Evolutionary conservation across 2,797 vertebrate species (phyloP).

Genomic region (Aldrovandia affinis): DNA sequence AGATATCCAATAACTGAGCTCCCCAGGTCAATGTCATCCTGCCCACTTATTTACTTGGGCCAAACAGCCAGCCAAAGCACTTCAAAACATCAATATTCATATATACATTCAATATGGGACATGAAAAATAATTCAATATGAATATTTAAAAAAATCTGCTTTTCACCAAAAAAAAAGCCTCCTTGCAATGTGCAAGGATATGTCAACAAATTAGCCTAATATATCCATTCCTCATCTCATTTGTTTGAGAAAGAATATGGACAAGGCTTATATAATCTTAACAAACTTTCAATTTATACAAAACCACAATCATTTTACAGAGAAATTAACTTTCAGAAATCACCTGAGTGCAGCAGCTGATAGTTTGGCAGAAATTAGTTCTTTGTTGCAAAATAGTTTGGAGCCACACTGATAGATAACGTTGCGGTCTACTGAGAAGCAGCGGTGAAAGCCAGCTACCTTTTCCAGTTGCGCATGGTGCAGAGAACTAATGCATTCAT

Average conservation of each 20-base stretch:
- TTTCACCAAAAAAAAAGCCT: too few species aligned
- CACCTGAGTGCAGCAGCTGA: background rate
- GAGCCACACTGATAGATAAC: background rate
- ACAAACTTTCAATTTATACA: background rate
- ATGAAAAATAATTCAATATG: too few species aligned
- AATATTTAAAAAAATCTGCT: too few species aligned
- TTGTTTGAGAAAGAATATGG: background rate
- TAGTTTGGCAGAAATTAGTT: background rate
- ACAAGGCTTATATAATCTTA: background rate
- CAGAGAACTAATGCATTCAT: background rate
- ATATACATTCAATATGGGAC: background rate
- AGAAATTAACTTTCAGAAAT: background rate
- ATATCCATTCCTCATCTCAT: background rate
- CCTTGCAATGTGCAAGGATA: background rate
- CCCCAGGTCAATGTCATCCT: background rate
- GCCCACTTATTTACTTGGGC: background rate
- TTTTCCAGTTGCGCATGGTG: background rate
- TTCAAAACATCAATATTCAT: too few species aligned
- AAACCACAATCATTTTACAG: background rate
- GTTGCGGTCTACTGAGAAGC: too few species aligned
- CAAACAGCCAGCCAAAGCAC: background rate
- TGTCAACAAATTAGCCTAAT: background rate
- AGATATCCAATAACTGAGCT: background rate
- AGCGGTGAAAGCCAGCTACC: too few species aligned
- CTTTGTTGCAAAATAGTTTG: slow-evolving; percentile 1